phyloP scores from a whole-genome alignment of 2,797 vertebrate species.

The Sphenodon punctatus region DNA sequence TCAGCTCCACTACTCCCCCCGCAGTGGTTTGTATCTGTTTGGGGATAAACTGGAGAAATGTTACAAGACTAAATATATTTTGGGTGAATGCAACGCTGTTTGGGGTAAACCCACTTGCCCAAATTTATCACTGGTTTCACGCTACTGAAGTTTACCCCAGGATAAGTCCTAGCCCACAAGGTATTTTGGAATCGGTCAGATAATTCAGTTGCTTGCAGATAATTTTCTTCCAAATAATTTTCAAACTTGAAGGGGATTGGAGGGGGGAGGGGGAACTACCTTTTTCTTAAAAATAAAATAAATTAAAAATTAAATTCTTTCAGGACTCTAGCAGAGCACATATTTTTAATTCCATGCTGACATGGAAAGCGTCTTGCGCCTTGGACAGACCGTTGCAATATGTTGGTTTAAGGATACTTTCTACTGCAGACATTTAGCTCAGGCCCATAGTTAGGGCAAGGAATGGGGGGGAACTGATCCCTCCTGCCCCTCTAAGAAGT shows the following conservation, averaged over 20 bases:
- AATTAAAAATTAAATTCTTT: too few species aligned
- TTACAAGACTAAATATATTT: background rate
- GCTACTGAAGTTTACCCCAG: background rate
- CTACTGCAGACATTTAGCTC: background rate
- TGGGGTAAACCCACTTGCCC: background rate
- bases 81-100: background rate
- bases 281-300: too few species aligned
- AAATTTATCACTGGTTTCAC: background rate
- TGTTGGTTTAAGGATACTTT: conserved; percentile 1
- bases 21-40: background rate
- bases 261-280: conserved; percentile 4
- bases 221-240: background rate
- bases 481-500: too few species aligned
- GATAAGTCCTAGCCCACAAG: background rate
- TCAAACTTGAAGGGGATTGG: background rate
- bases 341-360: conserved; percentile 17
- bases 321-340: too few species aligned
- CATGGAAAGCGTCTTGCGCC: background rate
- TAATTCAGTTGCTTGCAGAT: background rate
- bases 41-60: background rate
- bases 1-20: background rate
- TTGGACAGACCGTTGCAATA: conserved; percentile 29
- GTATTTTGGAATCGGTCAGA: conserved; percentile 3
- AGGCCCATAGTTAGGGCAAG: too few species aligned
- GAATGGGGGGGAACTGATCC: too few species aligned